These are phyloP conservation scores for Rhorus exstirpatorius DNA, from an alignment of 2,888 invertebrate species.

Conservation along the genomic window DNA sequence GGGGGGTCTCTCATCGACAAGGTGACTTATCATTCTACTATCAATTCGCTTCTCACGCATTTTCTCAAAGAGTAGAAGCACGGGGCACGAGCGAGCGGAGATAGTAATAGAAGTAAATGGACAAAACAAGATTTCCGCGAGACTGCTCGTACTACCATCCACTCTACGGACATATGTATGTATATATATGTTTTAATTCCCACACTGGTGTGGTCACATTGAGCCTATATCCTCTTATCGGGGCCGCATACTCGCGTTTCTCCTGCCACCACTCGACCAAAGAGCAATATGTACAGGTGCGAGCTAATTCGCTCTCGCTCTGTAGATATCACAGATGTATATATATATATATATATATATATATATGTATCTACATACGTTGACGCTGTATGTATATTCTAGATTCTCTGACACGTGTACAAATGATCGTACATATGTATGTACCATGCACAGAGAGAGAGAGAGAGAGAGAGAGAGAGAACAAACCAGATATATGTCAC, in stretches of 20 bases:
- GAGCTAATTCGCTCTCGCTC: constrained; percentile 36
- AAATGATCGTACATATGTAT: constrained; percentile 65
- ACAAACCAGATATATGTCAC: constrained; percentile 53
- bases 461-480: constrained; percentile 23
- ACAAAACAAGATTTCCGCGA: constrained; percentile 55
- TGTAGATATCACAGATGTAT: not conserved
- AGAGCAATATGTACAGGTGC: constrained; percentile 67
- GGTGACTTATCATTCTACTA: constrained; percentile 57
- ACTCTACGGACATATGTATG: constrained; percentile 3
- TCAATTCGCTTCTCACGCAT: constrained; percentile 59
- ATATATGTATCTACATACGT: not conserved
- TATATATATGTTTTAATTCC: constrained; percentile 36
- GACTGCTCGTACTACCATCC: constrained; percentile 43
- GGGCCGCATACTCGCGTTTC: constrained; percentile 52
- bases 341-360: not conserved
- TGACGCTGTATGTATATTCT: constrained; percentile 43
- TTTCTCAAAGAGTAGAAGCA: constrained; percentile 53
- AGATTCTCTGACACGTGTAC: constrained; percentile 63
- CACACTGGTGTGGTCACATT: constrained; percentile 47
- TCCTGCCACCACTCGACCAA: constrained; percentile 57
- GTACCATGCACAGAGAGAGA: constrained; percentile 32
- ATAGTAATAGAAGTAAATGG: constrained; percentile 61
- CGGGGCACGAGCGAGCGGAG: constrained; percentile 21
- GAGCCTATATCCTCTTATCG: constrained; percentile 63
- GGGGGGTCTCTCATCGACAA: constrained; percentile 51